Base-by-base conservation (phyloP, 2,113 vertebrate species). In the Candoia aspera region DNA sequence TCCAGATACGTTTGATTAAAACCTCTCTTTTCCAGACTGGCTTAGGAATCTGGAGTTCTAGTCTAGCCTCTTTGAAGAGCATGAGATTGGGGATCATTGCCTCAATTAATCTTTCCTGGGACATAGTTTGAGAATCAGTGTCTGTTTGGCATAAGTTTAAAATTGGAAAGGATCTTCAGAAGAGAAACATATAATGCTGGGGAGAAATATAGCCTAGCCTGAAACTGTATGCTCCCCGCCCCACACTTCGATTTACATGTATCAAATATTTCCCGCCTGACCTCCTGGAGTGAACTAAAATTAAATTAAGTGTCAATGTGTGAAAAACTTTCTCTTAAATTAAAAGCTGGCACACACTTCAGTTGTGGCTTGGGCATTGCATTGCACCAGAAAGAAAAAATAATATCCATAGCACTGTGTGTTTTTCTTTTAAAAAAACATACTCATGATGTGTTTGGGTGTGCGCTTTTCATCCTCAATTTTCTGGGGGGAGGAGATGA, bases 271-370 rank as follows among this genome's bases (percentile, higher is more conserved):
- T 88, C 33, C 91, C 8, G 24, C 53, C 46, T 85, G 0, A 62
- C 88, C 95, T 95, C 94, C 86, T 49, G 6, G 88, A 91, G 94
- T 59, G 91, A 94, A 85, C 89, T 84, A 55, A 89, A 92, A 95
- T 93, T 93, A 90, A 89, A 90, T 55, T 85, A 53, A 94, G 94
- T 95, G 93, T 92, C 91, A 94, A 93, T n/a, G 90, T 2, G 37
- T 92, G 90, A 93, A 93, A 92, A 96, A 59, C 0, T 58, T 83
- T n/a, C 55, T 95, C 79, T 85, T 58, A 93, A 94, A 93, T 93
- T 95, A 96, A 93, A 86, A 90, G 68, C 85, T 93, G 84, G 92
- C 8, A 8, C 73, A 92, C 60, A 85, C 5, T n/a, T 89, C 6
- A 29, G 54, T 92, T 86, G 92, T 26, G 19, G 88, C 24, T 94